Percentiles rank a stretch among this genome's conserved stretches.
phyloP scores from a whole-genome alignment of 2,888 invertebrate species.

The Imbricaverruca yamaguchii region DNA sequence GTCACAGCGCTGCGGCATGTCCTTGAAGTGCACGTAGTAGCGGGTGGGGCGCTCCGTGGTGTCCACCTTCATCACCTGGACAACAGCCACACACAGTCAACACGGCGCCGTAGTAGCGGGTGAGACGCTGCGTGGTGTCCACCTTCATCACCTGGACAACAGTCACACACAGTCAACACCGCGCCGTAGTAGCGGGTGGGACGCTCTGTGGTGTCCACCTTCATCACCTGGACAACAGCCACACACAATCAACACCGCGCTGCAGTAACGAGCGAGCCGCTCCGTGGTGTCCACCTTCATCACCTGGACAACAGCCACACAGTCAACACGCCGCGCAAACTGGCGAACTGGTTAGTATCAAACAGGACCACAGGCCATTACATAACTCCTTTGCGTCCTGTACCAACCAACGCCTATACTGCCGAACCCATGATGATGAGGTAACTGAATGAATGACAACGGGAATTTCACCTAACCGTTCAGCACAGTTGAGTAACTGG shows the following conservation, averaged over 20 bases:
- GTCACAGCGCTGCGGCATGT: background rate
- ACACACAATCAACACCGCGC: background rate
- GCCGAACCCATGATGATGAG: too few species aligned
- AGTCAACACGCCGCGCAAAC: too few species aligned
- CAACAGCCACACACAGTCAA: background rate
- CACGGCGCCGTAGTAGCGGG: background rate
- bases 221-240: background rate
- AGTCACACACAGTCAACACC: background rate
- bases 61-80: conserved; percentile 7
- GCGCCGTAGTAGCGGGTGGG: conserved; percentile 6
- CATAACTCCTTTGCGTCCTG: too few species aligned
- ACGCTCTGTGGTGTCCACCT: background rate
- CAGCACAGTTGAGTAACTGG: too few species aligned
- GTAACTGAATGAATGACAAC: too few species aligned
- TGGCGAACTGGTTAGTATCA: too few species aligned
- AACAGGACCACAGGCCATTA: too few species aligned
- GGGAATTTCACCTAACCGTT: too few species aligned
- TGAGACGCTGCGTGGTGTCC: background rate
- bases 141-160: background rate
- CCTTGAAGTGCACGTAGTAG: conserved; percentile 7
- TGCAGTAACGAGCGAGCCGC: background rate
- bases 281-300: background rate
- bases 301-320: background rate
- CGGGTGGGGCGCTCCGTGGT: background rate
- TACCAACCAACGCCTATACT: too few species aligned